These are phyloP conservation scores for Mantis religiosa DNA, from an alignment of 2,888 invertebrate species.

Conservation along the genomic window DNA sequence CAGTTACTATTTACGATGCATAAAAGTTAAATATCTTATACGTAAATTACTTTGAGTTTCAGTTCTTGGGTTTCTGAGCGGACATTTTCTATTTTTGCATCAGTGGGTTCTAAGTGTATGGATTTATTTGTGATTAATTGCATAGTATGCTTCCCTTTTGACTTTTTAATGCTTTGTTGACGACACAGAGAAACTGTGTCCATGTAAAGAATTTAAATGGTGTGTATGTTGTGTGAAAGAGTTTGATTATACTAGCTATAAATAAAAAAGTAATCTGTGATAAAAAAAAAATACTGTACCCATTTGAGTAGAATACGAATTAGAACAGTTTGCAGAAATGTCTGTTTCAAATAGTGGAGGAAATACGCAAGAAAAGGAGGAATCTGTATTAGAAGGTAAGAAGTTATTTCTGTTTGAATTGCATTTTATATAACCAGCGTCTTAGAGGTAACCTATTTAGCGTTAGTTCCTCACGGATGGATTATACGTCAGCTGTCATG, in stretches of 20 bases:
- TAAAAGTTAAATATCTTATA: not conserved
- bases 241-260: constrained; percentile 10
- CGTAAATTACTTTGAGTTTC: not conserved
- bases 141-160: constrained; percentile 18
- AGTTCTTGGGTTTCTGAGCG: constrained; percentile 21
- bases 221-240: not conserved
- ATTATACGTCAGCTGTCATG: constrained; percentile 19
- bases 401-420: not conserved
- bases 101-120: constrained; percentile 23
- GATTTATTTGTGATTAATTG: constrained; percentile 16
- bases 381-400: constrained; percentile 13
- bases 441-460: not conserved
- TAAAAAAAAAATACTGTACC: constrained; percentile 20
- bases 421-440: not conserved
- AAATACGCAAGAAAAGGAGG: constrained; percentile 5
- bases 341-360: not conserved
- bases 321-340: constrained; percentile 9
- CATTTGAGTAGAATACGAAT: constrained; percentile 17
- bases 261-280: constrained; percentile 26
- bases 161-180: constrained; percentile 17
- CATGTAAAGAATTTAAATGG: constrained; percentile 2
- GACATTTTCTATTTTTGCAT: constrained; percentile 33
- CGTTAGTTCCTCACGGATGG: not conserved
- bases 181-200: constrained; percentile 6
- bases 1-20: not conserved